A percentile compares a stretch with the other conserved stretches of the same genome.
Conservation (phyloP, 2,113 vertebrate species). For the Octodon degus region DNA sequence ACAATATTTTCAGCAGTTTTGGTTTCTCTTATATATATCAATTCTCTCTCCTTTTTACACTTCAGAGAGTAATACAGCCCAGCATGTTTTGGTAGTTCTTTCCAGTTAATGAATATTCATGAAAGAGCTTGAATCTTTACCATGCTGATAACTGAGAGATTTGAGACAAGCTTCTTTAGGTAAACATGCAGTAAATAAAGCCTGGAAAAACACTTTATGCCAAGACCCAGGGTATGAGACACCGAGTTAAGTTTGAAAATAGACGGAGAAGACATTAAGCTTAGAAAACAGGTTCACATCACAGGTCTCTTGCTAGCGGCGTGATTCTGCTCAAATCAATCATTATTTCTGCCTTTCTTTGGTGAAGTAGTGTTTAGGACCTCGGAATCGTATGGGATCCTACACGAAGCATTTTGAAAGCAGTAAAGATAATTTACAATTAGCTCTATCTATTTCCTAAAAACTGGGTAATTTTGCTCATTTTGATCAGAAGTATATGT, state of each 20-base stretch:
- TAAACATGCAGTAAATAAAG: background rate
- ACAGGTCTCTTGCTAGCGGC: background rate
- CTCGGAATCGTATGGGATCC: background rate
- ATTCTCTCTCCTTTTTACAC: slow-evolving; percentile 2
- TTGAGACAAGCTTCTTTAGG: slow-evolving; percentile 6
- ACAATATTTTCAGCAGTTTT: slow-evolving; percentile 19
- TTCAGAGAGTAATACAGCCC: background rate
- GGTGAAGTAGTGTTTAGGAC: background rate
- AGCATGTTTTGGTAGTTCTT: slow-evolving; percentile 28
- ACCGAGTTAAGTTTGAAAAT: background rate
- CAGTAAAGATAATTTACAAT: background rate
- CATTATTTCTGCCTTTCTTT: background rate
- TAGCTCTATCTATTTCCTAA: background rate
- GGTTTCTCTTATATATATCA: background rate
- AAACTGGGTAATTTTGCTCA: background rate
- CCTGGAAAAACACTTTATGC: background rate
- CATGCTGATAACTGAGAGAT: background rate
- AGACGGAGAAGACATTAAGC: background rate
- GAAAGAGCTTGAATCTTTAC: slow-evolving; percentile 39
- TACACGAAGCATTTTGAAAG: background rate
- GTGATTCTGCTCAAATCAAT: background rate
- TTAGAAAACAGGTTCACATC: slow-evolving; percentile 16
- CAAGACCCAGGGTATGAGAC: background rate
- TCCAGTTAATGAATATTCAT: slow-evolving; percentile 64
- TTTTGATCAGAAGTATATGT: background rate